phyloP scores from a whole-genome alignment of 1,140 invertebrate genomes.

The Musca domestica region DNA sequence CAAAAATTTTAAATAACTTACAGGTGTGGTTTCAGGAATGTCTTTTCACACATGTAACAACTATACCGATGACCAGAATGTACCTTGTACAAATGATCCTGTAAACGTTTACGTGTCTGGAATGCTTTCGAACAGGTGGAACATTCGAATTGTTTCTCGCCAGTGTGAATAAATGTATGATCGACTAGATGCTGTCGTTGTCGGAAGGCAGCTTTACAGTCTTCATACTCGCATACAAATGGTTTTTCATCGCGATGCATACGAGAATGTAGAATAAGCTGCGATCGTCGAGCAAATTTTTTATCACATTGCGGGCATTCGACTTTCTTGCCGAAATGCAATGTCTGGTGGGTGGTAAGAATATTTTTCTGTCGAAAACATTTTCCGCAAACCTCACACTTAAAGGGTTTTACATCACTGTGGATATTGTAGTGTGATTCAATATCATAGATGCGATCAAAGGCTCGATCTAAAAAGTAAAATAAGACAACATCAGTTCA shows the following conservation, averaged over 20 bases:
- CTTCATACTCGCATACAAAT: slow-evolving; percentile 3
- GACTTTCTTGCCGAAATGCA: slow-evolving; percentile 18
- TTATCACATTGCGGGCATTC: slow-evolving; percentile 13
- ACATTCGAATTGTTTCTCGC: slow-evolving; percentile 4
- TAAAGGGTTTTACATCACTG: slow-evolving; percentile 10
- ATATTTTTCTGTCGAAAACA: slow-evolving; percentile 18
- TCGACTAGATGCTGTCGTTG: slow-evolving; percentile 11
- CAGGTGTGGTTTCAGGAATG: slow-evolving; percentile 12
- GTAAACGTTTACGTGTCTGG: slow-evolving; percentile 13
- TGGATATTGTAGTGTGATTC: slow-evolving; percentile 11
- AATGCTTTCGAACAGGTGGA: neutral
- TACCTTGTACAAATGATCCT: slow-evolving; percentile 9
- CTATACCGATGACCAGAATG: slow-evolving; percentile 5
- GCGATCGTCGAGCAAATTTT: slow-evolving; percentile 6
- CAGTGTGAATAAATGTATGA: slow-evolving; percentile 5
- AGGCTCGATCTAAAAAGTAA: neutral
- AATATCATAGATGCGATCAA: slow-evolving; percentile 10
- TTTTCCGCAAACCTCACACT: slow-evolving; percentile 14
- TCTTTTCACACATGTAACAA: slow-evolving; percentile 6
- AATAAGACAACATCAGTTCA: no score
- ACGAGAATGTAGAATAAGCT: slow-evolving; percentile 9
- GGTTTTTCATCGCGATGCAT: slow-evolving; percentile 21
- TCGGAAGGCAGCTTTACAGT: neutral
- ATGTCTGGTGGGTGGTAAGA: slow-evolving; percentile 6
- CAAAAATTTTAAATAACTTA: neutral